These are phyloP conservation scores for Muntiacus reevesi DNA, from an alignment of 2,113 vertebrate genomes.

Conservation along the genomic window DNA sequence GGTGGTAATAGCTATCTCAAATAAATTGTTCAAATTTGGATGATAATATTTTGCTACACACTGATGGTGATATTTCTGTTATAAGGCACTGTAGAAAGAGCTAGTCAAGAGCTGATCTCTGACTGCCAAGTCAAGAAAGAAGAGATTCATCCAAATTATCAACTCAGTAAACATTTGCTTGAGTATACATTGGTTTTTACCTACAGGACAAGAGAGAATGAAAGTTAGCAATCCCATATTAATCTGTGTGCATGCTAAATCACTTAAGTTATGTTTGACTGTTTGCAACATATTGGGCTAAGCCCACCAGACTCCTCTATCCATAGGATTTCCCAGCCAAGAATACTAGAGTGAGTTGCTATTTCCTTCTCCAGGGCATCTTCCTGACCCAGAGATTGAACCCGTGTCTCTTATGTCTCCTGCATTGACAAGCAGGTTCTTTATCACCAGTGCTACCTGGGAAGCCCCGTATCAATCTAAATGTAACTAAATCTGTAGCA, in stretches of 20 bases:
- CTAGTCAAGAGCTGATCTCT: not conserved
- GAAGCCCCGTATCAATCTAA: not conserved
- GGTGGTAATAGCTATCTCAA: not conserved
- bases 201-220: not conserved
- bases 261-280: not conserved
- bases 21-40: not conserved
- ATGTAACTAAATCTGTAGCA: not conserved
- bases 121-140: not conserved
- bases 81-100: not conserved
- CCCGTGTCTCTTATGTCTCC: not conserved
- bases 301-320: not conserved
- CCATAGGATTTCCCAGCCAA: not conserved
- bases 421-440: rapidly evolving
- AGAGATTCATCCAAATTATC: not conserved
- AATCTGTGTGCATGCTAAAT: not conserved
- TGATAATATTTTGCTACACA: not conserved
- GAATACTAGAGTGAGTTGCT: not conserved
- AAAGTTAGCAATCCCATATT: not conserved
- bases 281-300: not conserved
- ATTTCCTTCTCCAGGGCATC: not conserved
- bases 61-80: not conserved
- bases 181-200: not conserved
- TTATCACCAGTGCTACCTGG: not conserved
- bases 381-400: not conserved
- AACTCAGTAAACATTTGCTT: not conserved